Percentiles rank a stretch among this genome's conserved stretches.
phyloP scores from a whole-genome alignment of 1,140 invertebrate species.

The Chionoecetes opilio region DNA sequence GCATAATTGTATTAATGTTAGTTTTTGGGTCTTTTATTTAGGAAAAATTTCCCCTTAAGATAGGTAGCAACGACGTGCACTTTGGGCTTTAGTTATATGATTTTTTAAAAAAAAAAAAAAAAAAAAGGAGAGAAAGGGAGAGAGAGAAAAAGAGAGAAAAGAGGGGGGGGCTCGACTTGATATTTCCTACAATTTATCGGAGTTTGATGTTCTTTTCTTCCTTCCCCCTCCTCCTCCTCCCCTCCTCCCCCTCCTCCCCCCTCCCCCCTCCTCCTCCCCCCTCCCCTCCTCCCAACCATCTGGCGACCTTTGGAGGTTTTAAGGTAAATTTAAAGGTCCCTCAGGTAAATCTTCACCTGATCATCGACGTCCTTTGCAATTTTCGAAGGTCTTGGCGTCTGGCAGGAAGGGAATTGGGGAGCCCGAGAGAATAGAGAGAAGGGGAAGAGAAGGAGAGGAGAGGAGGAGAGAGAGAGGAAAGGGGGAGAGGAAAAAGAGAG shows the following conservation, averaged over 20 bases:
- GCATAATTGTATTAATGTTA: no score
- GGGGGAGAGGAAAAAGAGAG: not conserved
- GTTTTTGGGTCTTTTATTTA: no score
- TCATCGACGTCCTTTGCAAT: constrained; percentile 27
- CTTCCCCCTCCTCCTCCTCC: not conserved
- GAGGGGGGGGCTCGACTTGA: not conserved
- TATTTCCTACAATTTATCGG: not conserved
- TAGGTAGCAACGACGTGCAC: no score
- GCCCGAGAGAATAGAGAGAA: not conserved
- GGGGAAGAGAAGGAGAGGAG: not conserved
- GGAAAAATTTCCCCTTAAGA: no score
- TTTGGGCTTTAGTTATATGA: no score
- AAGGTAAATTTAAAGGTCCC: not conserved
- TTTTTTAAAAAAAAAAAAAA: constrained; percentile 38
- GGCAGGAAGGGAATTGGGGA: not conserved
- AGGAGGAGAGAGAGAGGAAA: not conserved
- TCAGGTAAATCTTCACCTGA: constrained; percentile 12
- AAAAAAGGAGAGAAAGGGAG: constrained; percentile 14
- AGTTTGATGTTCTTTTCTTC: not conserved
- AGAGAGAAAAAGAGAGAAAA: not conserved
- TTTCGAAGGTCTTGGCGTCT: constrained; percentile 2
- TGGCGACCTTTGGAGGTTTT: not conserved
- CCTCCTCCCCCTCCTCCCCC: not conserved
- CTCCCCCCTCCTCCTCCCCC: not conserved
- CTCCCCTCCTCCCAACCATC: not conserved